Evolutionary conservation across 2,888 invertebrate species (phyloP).

Genomic region (Homarus gammarus): DNA sequence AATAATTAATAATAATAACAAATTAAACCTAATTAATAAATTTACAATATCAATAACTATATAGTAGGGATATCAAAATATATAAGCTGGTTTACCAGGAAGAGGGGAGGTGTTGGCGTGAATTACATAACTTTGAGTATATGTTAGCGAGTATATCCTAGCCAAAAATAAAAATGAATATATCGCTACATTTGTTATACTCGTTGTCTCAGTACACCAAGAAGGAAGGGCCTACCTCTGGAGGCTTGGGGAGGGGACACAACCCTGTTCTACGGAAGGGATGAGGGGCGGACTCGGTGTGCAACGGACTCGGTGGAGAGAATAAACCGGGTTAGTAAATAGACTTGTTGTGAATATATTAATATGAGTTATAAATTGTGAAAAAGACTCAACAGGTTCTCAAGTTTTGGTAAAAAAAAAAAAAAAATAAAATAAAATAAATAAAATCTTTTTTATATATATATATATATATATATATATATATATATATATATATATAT

Average conservation of each 20-base stretch:
- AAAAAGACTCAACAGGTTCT: not conserved
- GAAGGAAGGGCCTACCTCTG: conserved; percentile 38
- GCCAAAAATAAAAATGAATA: not conserved
- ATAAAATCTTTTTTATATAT: not conserved
- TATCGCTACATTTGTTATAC: conserved; percentile 12
- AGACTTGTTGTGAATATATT: not conserved
- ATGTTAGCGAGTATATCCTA: conserved; percentile 15
- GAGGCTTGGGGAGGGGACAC: conserved; percentile 25
- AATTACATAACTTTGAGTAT: conserved; percentile 2
- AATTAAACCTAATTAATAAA: conserved; percentile 68
- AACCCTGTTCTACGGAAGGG: conserved; percentile 38
- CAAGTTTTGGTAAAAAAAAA: conserved; percentile 17
- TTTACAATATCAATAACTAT: conserved; percentile 62
- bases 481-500: no score
- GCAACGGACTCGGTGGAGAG: conserved; percentile 16
- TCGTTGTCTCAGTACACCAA: no score
- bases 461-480: no score
- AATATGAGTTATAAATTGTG: not conserved
- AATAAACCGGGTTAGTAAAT: not conserved
- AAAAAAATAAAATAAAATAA: no score
- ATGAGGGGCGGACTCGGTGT: conserved; percentile 12
- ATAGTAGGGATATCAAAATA: conserved; percentile 66
- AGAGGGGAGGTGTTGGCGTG: conserved; percentile 47
- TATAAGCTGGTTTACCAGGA: conserved; percentile 57
- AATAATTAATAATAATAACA: conserved; percentile 61